Evolutionary conservation across 2,888 invertebrate species (phyloP), one percentile per base, ranked within the genome.

Genomic region (Coronaproctus castanopsis): DNA sequence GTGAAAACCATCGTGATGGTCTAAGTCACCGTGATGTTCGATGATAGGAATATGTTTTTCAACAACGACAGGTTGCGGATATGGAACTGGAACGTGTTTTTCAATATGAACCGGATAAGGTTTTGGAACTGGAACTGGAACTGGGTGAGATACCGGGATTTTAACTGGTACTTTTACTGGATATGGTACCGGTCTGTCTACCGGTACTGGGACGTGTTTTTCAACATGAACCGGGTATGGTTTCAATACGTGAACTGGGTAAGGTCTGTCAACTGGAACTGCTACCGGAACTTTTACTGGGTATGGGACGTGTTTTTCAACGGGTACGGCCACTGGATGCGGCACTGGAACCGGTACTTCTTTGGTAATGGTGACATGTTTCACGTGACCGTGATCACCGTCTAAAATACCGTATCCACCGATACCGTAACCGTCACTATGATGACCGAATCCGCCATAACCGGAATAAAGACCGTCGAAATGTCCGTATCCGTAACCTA

Each of bases 271-370:
- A 24, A 65, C 65, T 20, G 63, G 63, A 10, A 63, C 63, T 1
- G 60, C 60, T n/a, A 62, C 62, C 3, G 65, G 64, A 19, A 65
- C 65, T 36, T 63, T 55, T 19, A 65, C 65, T 5, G 65, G 65
- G 52, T 63, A 55, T 22, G 63, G 80, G 57, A 85, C 80, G 65
- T 83, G 82, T 67, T 84, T 83, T 60, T 84, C 82, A 53, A 84
- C 80, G 1, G 78, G 70, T 1, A 84, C 78, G 67, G 59, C 62
- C 60, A 60, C 63, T 58, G 62, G 65, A 18, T 63, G 64, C 51
- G 64, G 63, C 10, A 66, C 66, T n/a, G 65, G 61, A n/a, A 64
- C 62, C 55, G 65, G 65, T 8, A 63, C 61, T 52, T 61, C 61
- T 57, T 63, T 63, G 60, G 64, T 65, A 48, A 66, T 59, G 56